Percentiles rank a stretch among this genome's conserved stretches.
Evolutionary conservation across 2,113 vertebrate genomes (phyloP).

Genomic region (Anarhynchus alexandrinus): DNA sequence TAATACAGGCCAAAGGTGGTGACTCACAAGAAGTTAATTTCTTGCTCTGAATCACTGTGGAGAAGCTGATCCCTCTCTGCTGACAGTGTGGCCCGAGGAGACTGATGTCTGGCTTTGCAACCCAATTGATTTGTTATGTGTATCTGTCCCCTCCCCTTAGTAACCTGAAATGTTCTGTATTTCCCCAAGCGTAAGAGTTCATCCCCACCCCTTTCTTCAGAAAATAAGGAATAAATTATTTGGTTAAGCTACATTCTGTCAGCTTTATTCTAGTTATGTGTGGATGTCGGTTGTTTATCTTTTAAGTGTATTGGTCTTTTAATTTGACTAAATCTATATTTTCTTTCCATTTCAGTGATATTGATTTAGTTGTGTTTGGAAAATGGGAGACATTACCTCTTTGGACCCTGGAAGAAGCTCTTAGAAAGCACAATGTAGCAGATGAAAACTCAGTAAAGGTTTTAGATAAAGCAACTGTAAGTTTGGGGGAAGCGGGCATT

Average conservation of each 20-base stretch:
- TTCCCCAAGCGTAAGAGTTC: background rate
- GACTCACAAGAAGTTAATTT: background rate
- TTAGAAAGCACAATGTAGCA: slow-evolving; percentile 91
- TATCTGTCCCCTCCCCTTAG: background rate
- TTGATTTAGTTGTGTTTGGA: slow-evolving; percentile 96
- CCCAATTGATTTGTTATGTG: background rate
- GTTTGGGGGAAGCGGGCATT: slow-evolving; percentile 39
- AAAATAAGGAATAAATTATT: background rate
- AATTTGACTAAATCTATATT: background rate
- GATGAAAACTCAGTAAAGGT: slow-evolving; percentile 96
- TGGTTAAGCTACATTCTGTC: background rate
- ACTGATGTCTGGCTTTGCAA: background rate
- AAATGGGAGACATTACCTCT: slow-evolving; percentile 96
- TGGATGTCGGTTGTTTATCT: background rate
- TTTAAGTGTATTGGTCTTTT: background rate
- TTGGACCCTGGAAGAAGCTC: slow-evolving; percentile 95
- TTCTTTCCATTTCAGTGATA: slow-evolving; percentile 81
- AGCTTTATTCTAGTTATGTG: background rate
- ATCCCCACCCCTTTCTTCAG: background rate
- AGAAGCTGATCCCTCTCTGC: background rate
- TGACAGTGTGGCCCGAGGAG: background rate
- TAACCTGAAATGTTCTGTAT: background rate
- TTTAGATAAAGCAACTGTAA: slow-evolving; percentile 96
- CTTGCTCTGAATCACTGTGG: background rate
- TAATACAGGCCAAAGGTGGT: background rate